Evolutionary conservation across 2,113 vertebrate species (phyloP).

Genomic region (Dicerorhinus sumatrensis): DNA sequence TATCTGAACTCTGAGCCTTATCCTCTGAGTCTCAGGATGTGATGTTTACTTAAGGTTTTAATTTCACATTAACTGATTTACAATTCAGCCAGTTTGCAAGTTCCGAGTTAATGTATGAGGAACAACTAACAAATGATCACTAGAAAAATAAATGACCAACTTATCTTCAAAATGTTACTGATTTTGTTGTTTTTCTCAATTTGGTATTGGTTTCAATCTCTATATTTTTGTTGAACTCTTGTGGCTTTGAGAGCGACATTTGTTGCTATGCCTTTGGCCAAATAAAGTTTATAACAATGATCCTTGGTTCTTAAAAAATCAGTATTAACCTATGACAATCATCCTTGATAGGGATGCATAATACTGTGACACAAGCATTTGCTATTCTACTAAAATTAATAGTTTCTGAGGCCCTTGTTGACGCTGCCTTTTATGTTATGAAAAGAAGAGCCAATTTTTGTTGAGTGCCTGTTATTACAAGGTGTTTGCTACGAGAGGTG

Average conservation of each 20-base stretch:
- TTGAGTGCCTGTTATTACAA: neutral
- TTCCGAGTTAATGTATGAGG: slow-evolving; percentile 86
- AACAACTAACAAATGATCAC: slow-evolving; percentile 84
- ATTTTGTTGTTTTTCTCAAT: slow-evolving; percentile 14
- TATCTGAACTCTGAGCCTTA: slow-evolving; percentile 84
- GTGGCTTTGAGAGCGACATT: neutral
- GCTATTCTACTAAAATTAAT: neutral
- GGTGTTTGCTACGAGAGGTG: neutral
- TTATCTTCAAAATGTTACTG: neutral
- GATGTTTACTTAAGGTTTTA: slow-evolving; percentile 86
- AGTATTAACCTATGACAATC: neutral
- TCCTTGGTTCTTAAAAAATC: neutral
- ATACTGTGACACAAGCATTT: neutral
- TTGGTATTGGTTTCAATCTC: neutral
- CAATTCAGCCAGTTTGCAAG: slow-evolving; percentile 81
- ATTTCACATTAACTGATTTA: slow-evolving; percentile 84
- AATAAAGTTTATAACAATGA: slow-evolving; percentile 28
- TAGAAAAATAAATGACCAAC: slow-evolving; percentile 76
- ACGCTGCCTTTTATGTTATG: neutral
- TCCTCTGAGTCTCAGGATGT: slow-evolving; percentile 72
- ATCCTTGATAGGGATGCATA: neutral
- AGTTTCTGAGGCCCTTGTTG: neutral
- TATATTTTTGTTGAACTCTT: neutral
- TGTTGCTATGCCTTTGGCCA: slow-evolving; percentile 19
- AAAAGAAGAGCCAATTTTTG: neutral